A percentile compares a stretch with the other conserved stretches of the same genome.
These are phyloP conservation scores for Lepus oiostolus DNA, from an alignment of 2,797 vertebrate genomes.

Conservation along the genomic window DNA sequence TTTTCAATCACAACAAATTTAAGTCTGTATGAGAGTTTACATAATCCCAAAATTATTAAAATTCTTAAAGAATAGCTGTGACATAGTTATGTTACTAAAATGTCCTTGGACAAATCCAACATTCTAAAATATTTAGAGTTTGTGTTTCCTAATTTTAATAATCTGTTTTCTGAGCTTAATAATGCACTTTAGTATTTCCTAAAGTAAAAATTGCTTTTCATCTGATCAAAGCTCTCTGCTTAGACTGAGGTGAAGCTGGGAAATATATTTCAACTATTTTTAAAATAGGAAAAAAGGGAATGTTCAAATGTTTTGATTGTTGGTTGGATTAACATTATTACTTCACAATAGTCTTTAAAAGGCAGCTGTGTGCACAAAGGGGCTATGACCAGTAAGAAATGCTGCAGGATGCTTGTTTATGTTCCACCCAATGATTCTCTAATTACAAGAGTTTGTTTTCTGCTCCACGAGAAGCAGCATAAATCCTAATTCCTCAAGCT, in stretches of 20 bases:
- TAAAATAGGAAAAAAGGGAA: constrained; percentile 11
- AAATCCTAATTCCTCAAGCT: neutral
- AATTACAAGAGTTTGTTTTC: neutral
- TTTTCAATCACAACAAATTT: neutral
- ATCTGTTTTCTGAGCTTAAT: neutral
- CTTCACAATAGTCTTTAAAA: constrained; percentile 31
- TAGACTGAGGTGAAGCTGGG: neutral
- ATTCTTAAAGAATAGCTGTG: neutral
- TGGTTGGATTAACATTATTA: neutral
- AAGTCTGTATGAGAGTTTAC: neutral
- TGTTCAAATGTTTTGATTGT: neutral
- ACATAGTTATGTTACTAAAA: neutral
- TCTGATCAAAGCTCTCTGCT: neutral
- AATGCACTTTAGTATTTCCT: neutral
- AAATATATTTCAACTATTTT: constrained; percentile 15
- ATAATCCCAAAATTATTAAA: neutral
- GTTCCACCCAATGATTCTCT: neutral
- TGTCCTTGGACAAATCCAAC: neutral
- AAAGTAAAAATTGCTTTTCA: constrained; percentile 1
- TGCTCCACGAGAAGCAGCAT: neutral
- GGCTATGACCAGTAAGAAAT: neutral
- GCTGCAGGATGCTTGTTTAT: neutral
- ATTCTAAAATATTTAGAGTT: neutral
- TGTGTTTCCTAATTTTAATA: neutral
- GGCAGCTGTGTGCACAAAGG: neutral